Base-by-base conservation (phyloP, 2,797 vertebrate species). In the Schizothorax lantsangensis region DNA sequence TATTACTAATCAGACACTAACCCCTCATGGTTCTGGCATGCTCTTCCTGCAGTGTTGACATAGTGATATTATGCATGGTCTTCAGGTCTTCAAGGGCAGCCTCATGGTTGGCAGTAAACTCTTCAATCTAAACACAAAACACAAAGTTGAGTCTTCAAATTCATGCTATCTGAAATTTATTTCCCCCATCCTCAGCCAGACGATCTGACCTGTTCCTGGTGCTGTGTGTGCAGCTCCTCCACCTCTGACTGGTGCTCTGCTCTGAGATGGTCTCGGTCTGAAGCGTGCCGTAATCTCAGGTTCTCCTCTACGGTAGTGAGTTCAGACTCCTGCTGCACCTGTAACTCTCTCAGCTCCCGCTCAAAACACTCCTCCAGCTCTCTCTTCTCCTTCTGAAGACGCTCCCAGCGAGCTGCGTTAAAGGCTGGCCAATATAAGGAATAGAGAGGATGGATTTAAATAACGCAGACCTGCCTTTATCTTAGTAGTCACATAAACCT, bases 1-100 rank as follows among this genome's bases (percentile, higher is more conserved):
- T 43, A 38, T 26, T 49, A 33, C 19, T 33, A 33, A 66, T 1
- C 11, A 0, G n/a, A 49, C 75, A 74, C 86, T 26, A 86, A 98
- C 98, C 97, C 96, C 96, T 96, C 94, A 98, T 96, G 89, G 96
- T 97, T 84, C 93, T 95, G 77, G 97, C 95, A 0, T 98, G 97
- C 89, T 98, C 97, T 86, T 97, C 97, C 75, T 97, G 96, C 86
- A 99, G 94, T 10, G 95, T 94, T 8, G 96, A 92, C 88, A 99
- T 94, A 89, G 96, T 94, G 26, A 96, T 92, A 17, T 95, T 93
- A 88, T 99, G 97, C 93, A 94, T 97, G 81, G 96, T 96, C 91
- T 97, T 96, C 90, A 98, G 79, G 89, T 98, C 97, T 43, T 96
- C 94, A 90, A 97, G 88, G 1, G 95, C 93, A 26, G 96, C 94